phyloP scores from a whole-genome alignment of 37 sponge, comb jelly and placozoan species.

The Ephydatia muelleri region DNA sequence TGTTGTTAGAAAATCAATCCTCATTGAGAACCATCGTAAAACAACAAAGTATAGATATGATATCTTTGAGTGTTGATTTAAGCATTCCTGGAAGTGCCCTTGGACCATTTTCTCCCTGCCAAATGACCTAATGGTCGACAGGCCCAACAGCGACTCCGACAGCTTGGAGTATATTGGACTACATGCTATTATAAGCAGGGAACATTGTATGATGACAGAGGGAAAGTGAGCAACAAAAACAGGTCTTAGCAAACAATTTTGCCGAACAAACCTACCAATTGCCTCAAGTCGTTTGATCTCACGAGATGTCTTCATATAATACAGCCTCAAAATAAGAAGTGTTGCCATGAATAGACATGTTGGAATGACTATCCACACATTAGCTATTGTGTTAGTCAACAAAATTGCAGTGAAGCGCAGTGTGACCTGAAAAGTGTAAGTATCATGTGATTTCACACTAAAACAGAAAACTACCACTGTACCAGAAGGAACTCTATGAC shows the following conservation, averaged over 20 bases:
- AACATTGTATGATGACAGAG: neutral
- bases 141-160: slow-evolving; percentile 70
- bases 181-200: slow-evolving; percentile 57
- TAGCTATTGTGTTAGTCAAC: slow-evolving; percentile 15
- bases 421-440: neutral
- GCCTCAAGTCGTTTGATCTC: slow-evolving; percentile 48
- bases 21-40: slow-evolving; percentile 70
- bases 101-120: slow-evolving; percentile 3
- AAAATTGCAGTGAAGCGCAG: slow-evolving; percentile 10
- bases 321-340: neutral
- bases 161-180: slow-evolving; percentile 86
- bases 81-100: slow-evolving; percentile 36
- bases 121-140: slow-evolving; percentile 71
- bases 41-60: slow-evolving; percentile 58
- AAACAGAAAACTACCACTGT: neutral
- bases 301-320: slow-evolving; percentile 26
- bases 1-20: slow-evolving; percentile 58
- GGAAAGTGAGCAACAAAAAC: neutral
- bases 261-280: slow-evolving; percentile 2
- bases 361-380: slow-evolving; percentile 29
- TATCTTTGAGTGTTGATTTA: neutral
- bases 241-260: neutral
- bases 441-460: neutral
- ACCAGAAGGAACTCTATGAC: slow-evolving; percentile 10
- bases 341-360: neutral